A percentile compares a stretch with the other conserved stretches of the same genome.
phyloP scores from a whole-genome alignment of 1,140 invertebrate genomes.

The Akabosia matsudoensis region DNA sequence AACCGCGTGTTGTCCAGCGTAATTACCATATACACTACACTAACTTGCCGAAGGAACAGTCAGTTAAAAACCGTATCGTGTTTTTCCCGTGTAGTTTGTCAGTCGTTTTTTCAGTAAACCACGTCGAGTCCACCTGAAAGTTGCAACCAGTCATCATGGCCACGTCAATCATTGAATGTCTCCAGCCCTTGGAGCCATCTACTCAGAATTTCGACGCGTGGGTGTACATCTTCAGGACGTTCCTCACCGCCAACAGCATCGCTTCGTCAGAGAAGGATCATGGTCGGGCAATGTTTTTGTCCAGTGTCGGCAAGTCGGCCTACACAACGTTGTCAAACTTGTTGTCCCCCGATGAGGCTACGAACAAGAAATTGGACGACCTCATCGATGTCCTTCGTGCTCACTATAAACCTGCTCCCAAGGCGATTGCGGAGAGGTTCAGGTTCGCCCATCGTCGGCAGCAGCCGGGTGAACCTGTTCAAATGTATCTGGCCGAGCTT shows the following conservation, averaged over 20 bases:
- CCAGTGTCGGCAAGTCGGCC: neutral
- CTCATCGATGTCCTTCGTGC: neutral
- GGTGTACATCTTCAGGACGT: neutral
- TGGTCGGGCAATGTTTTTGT: neutral
- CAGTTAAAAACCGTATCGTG: too few species aligned
- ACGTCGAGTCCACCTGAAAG: too few species aligned
- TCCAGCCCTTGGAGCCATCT: neutral
- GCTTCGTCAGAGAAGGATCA: neutral
- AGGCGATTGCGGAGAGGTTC: constrained; percentile 28
- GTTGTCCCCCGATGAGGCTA: neutral
- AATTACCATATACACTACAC: too few species aligned
- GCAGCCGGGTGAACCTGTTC: constrained; percentile 27
- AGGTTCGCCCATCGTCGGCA: constrained; percentile 34
- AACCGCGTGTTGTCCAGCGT: too few species aligned
- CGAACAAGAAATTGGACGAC: neutral
- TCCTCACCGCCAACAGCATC: constrained; percentile 4
- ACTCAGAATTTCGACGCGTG: neutral
- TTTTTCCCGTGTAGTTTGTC: too few species aligned
- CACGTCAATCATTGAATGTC: too few species aligned
- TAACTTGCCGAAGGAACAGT: too few species aligned
- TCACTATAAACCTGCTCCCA: constrained; percentile 26
- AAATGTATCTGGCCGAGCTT: constrained; percentile 34
- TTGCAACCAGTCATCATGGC: too few species aligned
- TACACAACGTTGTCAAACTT: neutral
- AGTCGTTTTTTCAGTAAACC: too few species aligned